Conservation (phyloP, 2,113 vertebrate species). For the Sisor rabdophorus region DNA sequence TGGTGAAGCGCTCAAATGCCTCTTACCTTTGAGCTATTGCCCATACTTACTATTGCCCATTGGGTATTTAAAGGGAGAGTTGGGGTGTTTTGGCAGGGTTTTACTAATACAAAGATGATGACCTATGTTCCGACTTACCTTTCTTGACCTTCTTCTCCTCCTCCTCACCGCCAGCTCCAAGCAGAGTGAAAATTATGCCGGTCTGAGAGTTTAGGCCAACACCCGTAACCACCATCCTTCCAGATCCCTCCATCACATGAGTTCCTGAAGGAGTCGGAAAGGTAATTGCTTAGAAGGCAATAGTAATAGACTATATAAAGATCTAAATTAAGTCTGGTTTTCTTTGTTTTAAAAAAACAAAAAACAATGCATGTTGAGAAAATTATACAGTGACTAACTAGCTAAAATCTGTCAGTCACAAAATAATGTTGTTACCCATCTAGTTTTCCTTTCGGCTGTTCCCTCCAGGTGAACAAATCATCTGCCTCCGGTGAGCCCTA, state of each 20-base stretch:
- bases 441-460: too few relatives aligned
- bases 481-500: too few relatives aligned
- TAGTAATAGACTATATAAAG: not conserved
- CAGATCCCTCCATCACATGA: constrained; percentile 97
- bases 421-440: too few relatives aligned
- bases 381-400: too few relatives aligned
- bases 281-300: not conserved
- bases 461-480: too few relatives aligned
- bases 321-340: too few relatives aligned
- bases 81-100: constrained; percentile 20
- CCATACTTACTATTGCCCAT: too few relatives aligned
- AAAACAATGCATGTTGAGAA: too few relatives aligned
- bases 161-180: constrained; percentile 80
- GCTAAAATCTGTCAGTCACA: too few relatives aligned
- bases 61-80: constrained; percentile 29
- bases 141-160: constrained; percentile 93
- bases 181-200: constrained; percentile 92
- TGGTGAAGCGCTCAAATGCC: constrained; percentile 11
- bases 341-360: too few relatives aligned
- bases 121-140: constrained; percentile 72
- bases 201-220: constrained; percentile 96
- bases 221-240: constrained; percentile 88
- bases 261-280: constrained; percentile 72
- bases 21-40: constrained; percentile 44
- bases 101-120: constrained; percentile 8